A percentile compares a stretch with the other conserved stretches of the same genome.
Evolutionary conservation across 1,140 invertebrate species (phyloP).

Genomic region (Heliconius melpomene): DNA sequence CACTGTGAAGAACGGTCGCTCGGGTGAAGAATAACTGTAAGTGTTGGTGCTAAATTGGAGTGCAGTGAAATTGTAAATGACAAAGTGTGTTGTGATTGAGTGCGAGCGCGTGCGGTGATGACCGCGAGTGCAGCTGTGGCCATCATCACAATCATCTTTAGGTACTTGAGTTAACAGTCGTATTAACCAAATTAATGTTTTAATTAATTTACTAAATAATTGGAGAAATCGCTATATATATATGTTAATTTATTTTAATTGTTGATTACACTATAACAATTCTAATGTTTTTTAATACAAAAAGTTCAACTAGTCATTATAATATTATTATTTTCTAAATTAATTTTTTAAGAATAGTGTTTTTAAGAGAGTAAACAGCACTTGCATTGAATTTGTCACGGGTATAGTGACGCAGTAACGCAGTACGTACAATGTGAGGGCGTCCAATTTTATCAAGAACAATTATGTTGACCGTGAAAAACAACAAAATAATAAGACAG

Average conservation of each 20-base stretch:
- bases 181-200: no score
- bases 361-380: not conserved
- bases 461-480: slow-evolving; percentile 1
- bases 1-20: not conserved
- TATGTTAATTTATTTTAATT: no score
- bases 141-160: not conserved
- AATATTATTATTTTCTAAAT: no score
- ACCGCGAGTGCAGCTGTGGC: not conserved
- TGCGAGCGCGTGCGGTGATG: slow-evolving; percentile 18
- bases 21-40: not conserved
- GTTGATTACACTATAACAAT: no score
- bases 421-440: not conserved
- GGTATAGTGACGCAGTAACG: not conserved
- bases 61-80: not conserved
- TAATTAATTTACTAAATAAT: no score
- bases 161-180: not conserved
- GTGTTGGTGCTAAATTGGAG: not conserved
- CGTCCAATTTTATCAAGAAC: no score
- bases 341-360: no score
- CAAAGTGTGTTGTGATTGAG: not conserved
- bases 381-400: not conserved
- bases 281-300: no score
- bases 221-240: no score
- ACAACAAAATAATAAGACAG: not conserved
- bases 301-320: no score